Evolutionary conservation across 2,797 vertebrate genomes (phyloP).

Genomic region (Hydrophis major): DNA sequence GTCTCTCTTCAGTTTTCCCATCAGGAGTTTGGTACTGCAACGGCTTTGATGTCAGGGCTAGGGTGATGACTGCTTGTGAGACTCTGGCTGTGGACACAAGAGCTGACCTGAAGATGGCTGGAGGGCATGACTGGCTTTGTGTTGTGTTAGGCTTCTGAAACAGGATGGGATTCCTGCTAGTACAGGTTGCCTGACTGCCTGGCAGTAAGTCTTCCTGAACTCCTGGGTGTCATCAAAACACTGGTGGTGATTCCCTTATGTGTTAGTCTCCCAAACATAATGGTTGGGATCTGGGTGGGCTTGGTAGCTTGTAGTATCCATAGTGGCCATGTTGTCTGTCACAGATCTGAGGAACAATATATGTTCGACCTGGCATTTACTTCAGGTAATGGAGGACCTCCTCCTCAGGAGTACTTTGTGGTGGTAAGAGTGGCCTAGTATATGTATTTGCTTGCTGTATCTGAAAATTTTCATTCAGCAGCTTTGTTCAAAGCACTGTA

Average conservation of each 20-base stretch:
- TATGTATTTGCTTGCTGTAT: background rate
- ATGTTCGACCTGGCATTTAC: background rate
- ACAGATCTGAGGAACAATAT: background rate
- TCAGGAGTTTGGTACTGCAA: background rate
- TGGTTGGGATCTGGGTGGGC: background rate
- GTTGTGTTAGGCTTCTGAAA: background rate
- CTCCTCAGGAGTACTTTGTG: background rate
- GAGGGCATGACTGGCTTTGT: background rate
- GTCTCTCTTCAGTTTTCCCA: background rate
- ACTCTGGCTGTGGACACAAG: background rate
- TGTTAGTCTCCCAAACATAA: background rate
- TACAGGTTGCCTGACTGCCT: background rate
- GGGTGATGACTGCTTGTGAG: background rate
- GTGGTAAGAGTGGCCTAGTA: background rate
- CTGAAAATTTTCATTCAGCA: background rate
- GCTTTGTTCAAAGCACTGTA: background rate
- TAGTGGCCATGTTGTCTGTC: background rate
- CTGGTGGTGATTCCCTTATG: background rate
- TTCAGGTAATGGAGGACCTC: background rate
- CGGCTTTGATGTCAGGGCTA: background rate
- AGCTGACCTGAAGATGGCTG: background rate
- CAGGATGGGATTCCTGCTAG: background rate
- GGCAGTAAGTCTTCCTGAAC: background rate
- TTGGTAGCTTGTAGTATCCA: background rate
- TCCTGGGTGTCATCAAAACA: background rate